Evolutionary conservation across 1,140 invertebrate genomes (phyloP).

Genomic region (Portunus trituberculatus): DNA sequence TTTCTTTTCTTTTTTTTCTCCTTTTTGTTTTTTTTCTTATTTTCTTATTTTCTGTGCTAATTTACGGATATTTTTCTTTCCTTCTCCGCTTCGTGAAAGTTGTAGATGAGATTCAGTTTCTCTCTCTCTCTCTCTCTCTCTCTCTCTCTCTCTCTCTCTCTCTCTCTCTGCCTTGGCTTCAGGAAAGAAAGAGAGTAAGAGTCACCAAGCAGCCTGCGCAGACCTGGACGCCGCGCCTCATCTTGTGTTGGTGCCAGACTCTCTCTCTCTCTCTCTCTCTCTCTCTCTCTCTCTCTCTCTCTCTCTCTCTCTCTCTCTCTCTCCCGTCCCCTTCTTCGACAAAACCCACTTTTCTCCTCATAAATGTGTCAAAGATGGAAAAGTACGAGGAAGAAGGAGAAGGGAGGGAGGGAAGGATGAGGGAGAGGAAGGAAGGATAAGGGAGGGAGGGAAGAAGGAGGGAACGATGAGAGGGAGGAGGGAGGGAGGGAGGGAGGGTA

Average conservation of each 20-base stretch:
- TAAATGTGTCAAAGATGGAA: slow-evolving; percentile 41
- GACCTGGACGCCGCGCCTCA: background rate
- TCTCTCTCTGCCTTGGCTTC: too few species aligned
- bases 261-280: background rate
- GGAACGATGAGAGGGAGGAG: background rate
- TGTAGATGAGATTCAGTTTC: background rate
- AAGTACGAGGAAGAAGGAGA: background rate
- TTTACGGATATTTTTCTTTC: background rate
- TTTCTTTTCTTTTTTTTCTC: too few species aligned
- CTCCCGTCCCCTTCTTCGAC: background rate
- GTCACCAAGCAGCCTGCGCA: too few species aligned
- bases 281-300: background rate
- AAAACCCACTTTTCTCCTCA: slow-evolving; percentile 35
- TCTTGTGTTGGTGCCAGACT: background rate
- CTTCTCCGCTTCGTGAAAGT: too few species aligned
- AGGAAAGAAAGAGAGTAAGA: background rate
- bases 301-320: slow-evolving; percentile 15
- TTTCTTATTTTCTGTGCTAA: background rate
- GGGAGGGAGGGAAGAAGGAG: background rate
- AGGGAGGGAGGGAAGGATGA: background rate
- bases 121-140: background rate
- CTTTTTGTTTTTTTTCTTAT: too few species aligned
- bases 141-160: too few species aligned
- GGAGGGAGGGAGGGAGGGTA: too few species aligned
- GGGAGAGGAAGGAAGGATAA: background rate